Evolutionary conservation across 2,113 vertebrate species (phyloP), one percentile per base, ranked within the genome.

Genomic region (Symphodus melops): DNA sequence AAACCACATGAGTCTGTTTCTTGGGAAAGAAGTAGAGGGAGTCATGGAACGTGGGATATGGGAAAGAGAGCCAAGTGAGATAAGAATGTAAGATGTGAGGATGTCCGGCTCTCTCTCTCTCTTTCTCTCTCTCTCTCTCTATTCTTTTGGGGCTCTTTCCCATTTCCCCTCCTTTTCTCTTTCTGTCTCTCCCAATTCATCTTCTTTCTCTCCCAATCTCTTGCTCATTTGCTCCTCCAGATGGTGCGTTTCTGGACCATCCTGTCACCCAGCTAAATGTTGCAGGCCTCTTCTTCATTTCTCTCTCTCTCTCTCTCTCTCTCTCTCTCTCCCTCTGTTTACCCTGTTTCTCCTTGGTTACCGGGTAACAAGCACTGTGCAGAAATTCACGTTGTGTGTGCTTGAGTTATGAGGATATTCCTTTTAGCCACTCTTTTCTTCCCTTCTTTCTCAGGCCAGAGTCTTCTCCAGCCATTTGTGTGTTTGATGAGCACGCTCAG

Each of bases 21-120:
- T 42, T 42, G 23, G 68, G 65, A 66, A 67, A 71, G 65, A 51
- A 75, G 58, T 6, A 57, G 21, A 59, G n/a, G 61, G 49, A 79
- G 57, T 85, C 9, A 41, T 82, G 80, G 65, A 83, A 72, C 46
- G 44, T 59, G 53, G 71, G 81, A 36, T 58, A 44, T 46, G 48
- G 25, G 21, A 69, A 65, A 39, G 44, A 57, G 36, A 81, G 70
- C 85, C 88, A 89, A 85, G 68, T 68, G 44, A 89, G 89, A 93
- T 91, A 91, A 92, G 83, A 84, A 55, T 75, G 63, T 60, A 52
- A 0, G 16, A 81, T 87, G 79, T 57, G 75, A 82, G 79, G 76
- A 88, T 71, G 72, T 91, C 79, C 69, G 33, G 68, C 17, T 57
- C 52, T 37, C 68, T 54, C 33, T 66, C 5, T 36, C 13, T 5